Percentiles rank a stretch among this genome's conserved stretches.
These are phyloP conservation scores for Parnassius apollo DNA, from an alignment of 2,888 invertebrate species.

Conservation along the genomic window DNA sequence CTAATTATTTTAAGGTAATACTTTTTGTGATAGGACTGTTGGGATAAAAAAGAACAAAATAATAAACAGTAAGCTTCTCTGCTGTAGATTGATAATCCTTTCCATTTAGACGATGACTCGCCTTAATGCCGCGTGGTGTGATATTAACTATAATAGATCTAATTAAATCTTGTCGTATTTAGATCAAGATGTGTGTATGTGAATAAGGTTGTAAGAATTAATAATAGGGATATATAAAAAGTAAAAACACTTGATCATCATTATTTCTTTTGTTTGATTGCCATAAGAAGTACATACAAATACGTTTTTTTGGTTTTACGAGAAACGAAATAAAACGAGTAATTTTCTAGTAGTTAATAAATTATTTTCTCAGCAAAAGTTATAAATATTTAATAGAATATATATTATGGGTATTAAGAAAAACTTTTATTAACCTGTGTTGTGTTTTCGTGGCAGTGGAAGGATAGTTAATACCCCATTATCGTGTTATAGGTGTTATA, in stretches of 20 bases:
- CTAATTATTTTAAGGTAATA: constrained; percentile 73
- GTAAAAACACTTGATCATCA: constrained; percentile 1
- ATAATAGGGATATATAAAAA: constrained; percentile 1
- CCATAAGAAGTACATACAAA: no score
- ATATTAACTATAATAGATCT: constrained; percentile 27
- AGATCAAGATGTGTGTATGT: constrained; percentile 21
- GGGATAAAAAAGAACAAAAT: constrained; percentile 46
- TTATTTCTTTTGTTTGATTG: neutral
- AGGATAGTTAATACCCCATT: no score
- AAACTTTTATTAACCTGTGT: no score
- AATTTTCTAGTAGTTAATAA: no score
- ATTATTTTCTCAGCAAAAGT: no score
- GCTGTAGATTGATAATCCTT: constrained; percentile 52
- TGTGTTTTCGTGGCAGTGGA: no score
- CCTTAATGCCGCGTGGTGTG: constrained; percentile 27
- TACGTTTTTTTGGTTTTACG: no score
- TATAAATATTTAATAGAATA: no score
- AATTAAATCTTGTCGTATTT: constrained; percentile 16
- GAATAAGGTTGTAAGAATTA: constrained; percentile 5
- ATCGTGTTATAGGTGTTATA: no score
- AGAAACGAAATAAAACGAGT: no score
- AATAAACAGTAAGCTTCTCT: constrained; percentile 42
- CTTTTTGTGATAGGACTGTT: constrained; percentile 54
- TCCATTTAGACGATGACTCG: constrained; percentile 47
- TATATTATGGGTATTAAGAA: no score